Evolutionary conservation across 2,888 invertebrate genomes (phyloP), one percentile per base, ranked within the genome.

Genomic region (Drosophila incognita): DNA sequence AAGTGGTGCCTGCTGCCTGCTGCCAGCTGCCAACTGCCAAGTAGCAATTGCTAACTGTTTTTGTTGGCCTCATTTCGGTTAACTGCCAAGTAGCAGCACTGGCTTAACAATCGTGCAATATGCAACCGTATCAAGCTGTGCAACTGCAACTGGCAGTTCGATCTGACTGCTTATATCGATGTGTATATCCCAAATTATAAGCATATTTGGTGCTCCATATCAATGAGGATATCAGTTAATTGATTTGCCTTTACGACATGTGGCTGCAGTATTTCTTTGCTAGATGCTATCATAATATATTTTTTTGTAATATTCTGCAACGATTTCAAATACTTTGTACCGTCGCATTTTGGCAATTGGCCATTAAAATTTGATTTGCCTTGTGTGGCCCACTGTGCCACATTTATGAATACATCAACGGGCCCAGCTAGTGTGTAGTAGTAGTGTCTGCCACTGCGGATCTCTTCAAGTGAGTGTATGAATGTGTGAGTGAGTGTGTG

Each of bases 331-430:
- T 31, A 38, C n/a, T 42, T 40, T 48, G 49, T 24, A 27, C 53
- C 38, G 63, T 29, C 58, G 42, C 58, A 66, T 72, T 70, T 83
- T 88, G 85, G 88, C 85, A 88, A 83, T 80, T 80, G 86, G 86
- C 85, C 88, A 85, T 86, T 80, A 82, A 85, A 85, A 85, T 83
- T 88, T 86, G 83, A 77, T 77, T 63, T 71, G 60, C 57, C 73
- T 67, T 74, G 67, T 82, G 77, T 72, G 81, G 83, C 82, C 88
- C 85, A 86, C 83, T 85, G 85, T 85, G 79, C 85, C 88, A 85
- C 88, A 85, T 85, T 85, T 85, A 85, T 85, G 84, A 85, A 85
- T 87, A 85, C 85, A 87, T 87, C 84, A 85, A 79, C 71, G 76
- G 77, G 74, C 58, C 69, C 70, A 63, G 70, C 64, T 68, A 78